A percentile compares a stretch with the other conserved stretches of the same genome.
Conservation (phyloP, 2,797 vertebrate species). For the Ctenopoma kingsleyae region DNA sequence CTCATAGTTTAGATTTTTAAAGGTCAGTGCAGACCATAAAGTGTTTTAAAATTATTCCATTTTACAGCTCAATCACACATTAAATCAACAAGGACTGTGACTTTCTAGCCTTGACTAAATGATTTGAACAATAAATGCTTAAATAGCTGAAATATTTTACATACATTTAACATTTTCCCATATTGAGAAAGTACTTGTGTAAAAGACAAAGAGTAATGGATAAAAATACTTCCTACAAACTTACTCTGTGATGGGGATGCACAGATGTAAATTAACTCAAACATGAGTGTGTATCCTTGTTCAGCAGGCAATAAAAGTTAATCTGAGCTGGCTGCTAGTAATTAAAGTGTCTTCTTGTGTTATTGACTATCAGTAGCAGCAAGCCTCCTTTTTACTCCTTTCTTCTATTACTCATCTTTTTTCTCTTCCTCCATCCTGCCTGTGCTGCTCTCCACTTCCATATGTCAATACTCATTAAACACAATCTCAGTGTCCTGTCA, state of each 20-base stretch:
- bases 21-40: too few species aligned
- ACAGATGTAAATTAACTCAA: constrained; percentile 45
- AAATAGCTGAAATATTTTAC: neutral
- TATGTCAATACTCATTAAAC: constrained; percentile 86
- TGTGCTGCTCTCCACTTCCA: constrained; percentile 64
- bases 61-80: constrained; percentile 1
- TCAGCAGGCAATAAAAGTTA: constrained; percentile 66
- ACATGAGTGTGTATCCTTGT: constrained; percentile 58
- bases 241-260: constrained; percentile 30
- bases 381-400: constrained; percentile 55
- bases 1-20: too few species aligned
- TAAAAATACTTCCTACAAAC: constrained; percentile 32
- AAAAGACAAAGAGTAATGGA: neutral
- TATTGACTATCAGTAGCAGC: constrained; percentile 75
- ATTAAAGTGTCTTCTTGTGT: constrained; percentile 85
- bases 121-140: neutral
- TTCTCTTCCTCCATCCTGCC: constrained; percentile 56
- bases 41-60: neutral
- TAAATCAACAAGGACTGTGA: neutral
- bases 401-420: constrained; percentile 55
- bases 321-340: constrained; percentile 81
- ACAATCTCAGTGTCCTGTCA: constrained; percentile 58
- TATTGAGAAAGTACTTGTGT: too few species aligned
- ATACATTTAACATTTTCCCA: neutral
- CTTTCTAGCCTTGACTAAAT: neutral